phyloP scores from a whole-genome alignment of 2,797 vertebrate genomes.

The Podargus strigoides region DNA sequence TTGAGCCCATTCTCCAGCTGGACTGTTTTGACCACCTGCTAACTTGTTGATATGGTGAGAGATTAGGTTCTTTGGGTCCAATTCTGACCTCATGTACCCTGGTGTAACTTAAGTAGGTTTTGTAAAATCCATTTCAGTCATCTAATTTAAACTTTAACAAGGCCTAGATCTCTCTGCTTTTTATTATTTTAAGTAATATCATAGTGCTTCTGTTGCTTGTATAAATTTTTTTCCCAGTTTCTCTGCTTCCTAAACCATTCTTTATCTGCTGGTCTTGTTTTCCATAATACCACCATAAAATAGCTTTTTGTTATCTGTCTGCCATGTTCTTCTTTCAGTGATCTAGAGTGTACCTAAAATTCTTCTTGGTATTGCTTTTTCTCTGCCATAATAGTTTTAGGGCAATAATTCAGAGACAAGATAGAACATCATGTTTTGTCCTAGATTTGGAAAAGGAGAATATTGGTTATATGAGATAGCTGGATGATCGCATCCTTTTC shows the following conservation, averaged over 20 bases:
- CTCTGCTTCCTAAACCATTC: not conserved
- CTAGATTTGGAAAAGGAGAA: not conserved
- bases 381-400: not conserved
- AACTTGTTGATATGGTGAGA: conserved; percentile 47
- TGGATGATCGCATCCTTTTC: no score
- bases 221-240: not conserved
- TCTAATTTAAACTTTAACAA: not conserved
- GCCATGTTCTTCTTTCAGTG: not conserved
- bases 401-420: not conserved
- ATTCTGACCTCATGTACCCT: conserved; percentile 17
- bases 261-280: not conserved
- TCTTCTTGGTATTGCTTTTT: not conserved
- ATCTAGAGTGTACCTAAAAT: not conserved
- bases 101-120: not conserved
- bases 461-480: not conserved
- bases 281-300: not conserved
- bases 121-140: not conserved
- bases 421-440: not conserved
- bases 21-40: conserved; percentile 50
- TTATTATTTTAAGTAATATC: not conserved
- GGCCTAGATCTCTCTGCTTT: not conserved
- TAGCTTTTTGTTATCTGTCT: not conserved
- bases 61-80: conserved; percentile 37
- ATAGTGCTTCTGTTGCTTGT: not conserved
- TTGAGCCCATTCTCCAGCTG: conserved; percentile 30